Evolutionary conservation across 2,797 vertebrate genomes (phyloP), one percentile per base, ranked within the genome.

Genomic region (Leptoclinus maculatus): DNA sequence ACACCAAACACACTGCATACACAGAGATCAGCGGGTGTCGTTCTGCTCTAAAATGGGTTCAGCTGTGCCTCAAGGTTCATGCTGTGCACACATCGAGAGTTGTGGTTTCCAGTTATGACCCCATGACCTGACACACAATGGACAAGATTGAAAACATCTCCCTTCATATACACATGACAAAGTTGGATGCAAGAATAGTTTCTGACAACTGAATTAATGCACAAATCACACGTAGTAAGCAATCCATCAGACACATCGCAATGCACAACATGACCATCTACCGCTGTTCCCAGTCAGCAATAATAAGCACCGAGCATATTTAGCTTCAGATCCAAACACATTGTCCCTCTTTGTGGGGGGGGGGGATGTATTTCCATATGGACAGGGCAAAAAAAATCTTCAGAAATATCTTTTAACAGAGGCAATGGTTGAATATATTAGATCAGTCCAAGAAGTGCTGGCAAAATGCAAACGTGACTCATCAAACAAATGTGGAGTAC

Each of bases 301-400:
- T 90, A 89, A 93, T 91, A 87, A 91, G 74, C 79, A 71, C 68
- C 19, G 45, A 76, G 67, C 38, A 38, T 65, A 58, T 68, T 74
- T 54, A 76, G 71, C 59, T 84, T 79, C 79, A 54, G 72, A 85
- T 87, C 68, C 57, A 41, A 78, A 64, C 65, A 64, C 53, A 65
- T 19, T 63, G 69, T 71, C 64, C 65, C 21, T 39, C 21, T 79
- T 71, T 75, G 69, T 38, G 67, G 74, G 73, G 10, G n/a, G n/a
- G n/a, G n/a, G n/a, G n/a, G n/a, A n/a, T n/a, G n/a, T n/a, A n/a
- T 91, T 86, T 89, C 77, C 79, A 93, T 84, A 85, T 78, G 74
- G 63, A 71, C 32, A 66, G 58, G 71, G 32, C 45, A 54, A 38
- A 66, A 39, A 49, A 34, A 7, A 34, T 34, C 32, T 34, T 34